phyloP scores from a whole-genome alignment of 1,140 invertebrate species.

The Trichogramma pretiosum region DNA sequence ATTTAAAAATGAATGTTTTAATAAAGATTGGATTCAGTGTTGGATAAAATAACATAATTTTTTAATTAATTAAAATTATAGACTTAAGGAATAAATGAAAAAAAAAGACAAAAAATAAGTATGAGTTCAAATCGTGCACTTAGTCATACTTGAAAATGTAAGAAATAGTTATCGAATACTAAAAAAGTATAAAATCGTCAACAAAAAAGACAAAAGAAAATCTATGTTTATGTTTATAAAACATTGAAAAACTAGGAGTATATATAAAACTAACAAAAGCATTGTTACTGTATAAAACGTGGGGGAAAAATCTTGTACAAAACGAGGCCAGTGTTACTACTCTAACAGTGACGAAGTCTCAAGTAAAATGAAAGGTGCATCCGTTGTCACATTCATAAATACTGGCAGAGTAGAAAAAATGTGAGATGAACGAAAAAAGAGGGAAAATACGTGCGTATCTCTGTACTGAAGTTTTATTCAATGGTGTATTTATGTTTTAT shows the following conservation, averaged over 20 bases:
- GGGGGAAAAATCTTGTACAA: neutral
- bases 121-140: no score
- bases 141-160: no score
- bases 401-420: conserved; percentile 4
- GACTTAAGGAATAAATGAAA: neutral
- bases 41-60: no score
- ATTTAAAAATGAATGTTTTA: no score
- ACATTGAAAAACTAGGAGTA: neutral
- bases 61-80: no score
- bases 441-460: neutral
- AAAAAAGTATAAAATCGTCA: no score
- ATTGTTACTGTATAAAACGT: conserved; percentile 1
- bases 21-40: no score
- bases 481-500: no score
- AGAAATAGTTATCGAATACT: no score
- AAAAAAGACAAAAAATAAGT: conserved; percentile 3
- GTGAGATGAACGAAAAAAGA: conserved; percentile 21
- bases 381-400: conserved; percentile 11
- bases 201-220: neutral
- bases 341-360: conserved; percentile 8
- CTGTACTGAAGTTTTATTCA: neutral
- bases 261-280: neutral
- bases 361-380: conserved; percentile 16
- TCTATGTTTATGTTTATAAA: no score
- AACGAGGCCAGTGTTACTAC: conserved; percentile 2